Percentiles rank a stretch among this genome's conserved stretches.
phyloP scores from a whole-genome alignment of 2,888 invertebrate species.

The Eupithecia dodoneata region DNA sequence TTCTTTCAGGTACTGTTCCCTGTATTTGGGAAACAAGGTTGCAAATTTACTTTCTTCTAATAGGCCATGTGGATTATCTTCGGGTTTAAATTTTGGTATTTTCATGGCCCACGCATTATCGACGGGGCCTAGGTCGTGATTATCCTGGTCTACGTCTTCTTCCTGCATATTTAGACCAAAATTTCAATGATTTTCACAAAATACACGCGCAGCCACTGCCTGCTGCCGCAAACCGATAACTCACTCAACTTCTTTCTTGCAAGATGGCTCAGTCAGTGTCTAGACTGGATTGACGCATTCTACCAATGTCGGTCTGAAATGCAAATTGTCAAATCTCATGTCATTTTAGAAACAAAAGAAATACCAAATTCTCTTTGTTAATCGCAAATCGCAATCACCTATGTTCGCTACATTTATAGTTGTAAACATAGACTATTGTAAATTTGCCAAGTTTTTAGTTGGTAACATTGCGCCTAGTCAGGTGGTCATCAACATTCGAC shows the following conservation, averaged over 20 bases:
- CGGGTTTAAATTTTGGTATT: constrained; percentile 93
- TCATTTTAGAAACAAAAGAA: no score
- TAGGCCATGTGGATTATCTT: constrained; percentile 95
- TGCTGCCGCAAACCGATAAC: no score
- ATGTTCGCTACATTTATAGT: no score
- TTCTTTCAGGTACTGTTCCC: constrained; percentile 97
- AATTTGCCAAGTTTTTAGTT: not conserved
- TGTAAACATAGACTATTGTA: not conserved
- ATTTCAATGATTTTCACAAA: not conserved
- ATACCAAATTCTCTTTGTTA: no score
- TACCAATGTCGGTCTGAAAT: no score
- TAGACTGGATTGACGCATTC: no score
- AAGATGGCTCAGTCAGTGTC: no score
- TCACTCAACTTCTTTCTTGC: no score
- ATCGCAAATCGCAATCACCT: no score
- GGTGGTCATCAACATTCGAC: no score
- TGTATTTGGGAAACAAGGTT: constrained; percentile 97
- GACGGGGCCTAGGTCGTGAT: constrained; percentile 82
- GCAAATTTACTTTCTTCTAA: constrained; percentile 98
- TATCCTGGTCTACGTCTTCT: constrained; percentile 58
- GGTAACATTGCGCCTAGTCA: not conserved
- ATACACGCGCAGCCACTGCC: not conserved
- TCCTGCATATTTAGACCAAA: constrained; percentile 49
- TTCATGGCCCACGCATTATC: constrained; percentile 95
- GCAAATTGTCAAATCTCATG: no score